Conservation (phyloP, 2,797 vertebrate species). For the Lepus oiostolus region DNA sequence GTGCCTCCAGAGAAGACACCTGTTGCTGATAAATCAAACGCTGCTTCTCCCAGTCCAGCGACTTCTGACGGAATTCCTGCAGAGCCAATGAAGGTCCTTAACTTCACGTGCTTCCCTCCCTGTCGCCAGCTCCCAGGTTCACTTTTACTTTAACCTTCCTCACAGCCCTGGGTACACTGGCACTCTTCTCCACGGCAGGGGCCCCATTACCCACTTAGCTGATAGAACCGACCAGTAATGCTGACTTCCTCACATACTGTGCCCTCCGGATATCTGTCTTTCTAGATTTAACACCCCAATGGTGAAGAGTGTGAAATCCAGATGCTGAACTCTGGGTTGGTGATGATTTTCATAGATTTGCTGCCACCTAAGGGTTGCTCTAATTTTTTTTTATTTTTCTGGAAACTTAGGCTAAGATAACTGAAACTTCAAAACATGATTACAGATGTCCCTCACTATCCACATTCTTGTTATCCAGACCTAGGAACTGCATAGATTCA, state of each 20-base stretch:
- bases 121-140: constrained; percentile 10
- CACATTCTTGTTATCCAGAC: constrained; percentile 63
- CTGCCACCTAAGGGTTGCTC: constrained; percentile 80
- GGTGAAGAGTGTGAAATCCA: constrained; percentile 73
- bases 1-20: constrained; percentile 92
- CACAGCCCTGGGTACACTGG: not conserved
- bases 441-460: not conserved
- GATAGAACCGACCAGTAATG: constrained; percentile 68
- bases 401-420: constrained; percentile 68
- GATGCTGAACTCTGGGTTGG: constrained; percentile 69
- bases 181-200: constrained; percentile 81
- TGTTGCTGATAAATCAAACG: constrained; percentile 93
- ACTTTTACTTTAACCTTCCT: constrained; percentile 25
- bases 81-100: constrained; percentile 79
- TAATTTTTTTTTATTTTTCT: constrained; percentile 72
- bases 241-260: constrained; percentile 60
- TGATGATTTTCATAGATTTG: constrained; percentile 74
- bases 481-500: constrained; percentile 28
- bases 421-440: constrained; percentile 67
- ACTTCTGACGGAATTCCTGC: constrained; percentile 93
- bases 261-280: constrained; percentile 70
- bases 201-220: constrained; percentile 80
- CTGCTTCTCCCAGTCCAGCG: constrained; percentile 94
- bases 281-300: constrained; percentile 76
- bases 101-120: constrained; percentile 65